These are phyloP conservation scores for Cinara cedri DNA, from an alignment of 2,888 invertebrate species.

Conservation along the genomic window DNA sequence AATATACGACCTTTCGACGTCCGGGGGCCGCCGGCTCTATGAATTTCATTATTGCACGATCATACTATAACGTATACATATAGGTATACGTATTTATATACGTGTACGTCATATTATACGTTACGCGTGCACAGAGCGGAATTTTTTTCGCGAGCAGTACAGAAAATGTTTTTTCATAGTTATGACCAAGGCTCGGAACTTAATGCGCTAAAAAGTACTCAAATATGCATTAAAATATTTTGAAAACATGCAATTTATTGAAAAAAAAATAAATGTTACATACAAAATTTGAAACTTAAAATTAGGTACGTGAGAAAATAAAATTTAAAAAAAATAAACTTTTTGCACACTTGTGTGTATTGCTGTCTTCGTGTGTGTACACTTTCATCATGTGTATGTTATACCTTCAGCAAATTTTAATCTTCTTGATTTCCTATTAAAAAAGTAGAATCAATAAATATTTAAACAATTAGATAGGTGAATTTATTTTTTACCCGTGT, in stretches of 20 bases:
- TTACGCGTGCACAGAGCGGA: too few relatives aligned
- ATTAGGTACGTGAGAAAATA: too few relatives aligned
- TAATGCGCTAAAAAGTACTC: slow-evolving; percentile 1
- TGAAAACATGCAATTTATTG: not conserved
- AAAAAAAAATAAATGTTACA: too few relatives aligned
- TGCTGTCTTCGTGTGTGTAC: not conserved
- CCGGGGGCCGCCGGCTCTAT: slow-evolving; percentile 9
- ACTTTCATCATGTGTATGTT: too few relatives aligned
- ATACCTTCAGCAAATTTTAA: not conserved
- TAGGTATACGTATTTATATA: not conserved
- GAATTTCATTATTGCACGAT: slow-evolving; percentile 37
- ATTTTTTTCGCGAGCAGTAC: too few relatives aligned
- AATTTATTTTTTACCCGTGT: not conserved
- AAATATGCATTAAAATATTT: not conserved
- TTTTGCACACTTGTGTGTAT: too few relatives aligned
- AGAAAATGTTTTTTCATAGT: too few relatives aligned
- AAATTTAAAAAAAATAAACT: too few relatives aligned
- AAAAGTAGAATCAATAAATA: slow-evolving; percentile 4
- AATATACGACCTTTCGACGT: slow-evolving; percentile 55
- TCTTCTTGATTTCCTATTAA: slow-evolving; percentile 6
- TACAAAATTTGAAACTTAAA: too few relatives aligned
- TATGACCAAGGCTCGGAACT: too few relatives aligned
- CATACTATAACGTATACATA: not conserved
- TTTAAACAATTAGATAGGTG: not conserved
- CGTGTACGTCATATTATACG: too few relatives aligned